A percentile compares a stretch with the other conserved stretches of the same genome.
Conservation (phyloP, 2,888 invertebrate genomes). For the Chaetoderma sp. region DNA sequence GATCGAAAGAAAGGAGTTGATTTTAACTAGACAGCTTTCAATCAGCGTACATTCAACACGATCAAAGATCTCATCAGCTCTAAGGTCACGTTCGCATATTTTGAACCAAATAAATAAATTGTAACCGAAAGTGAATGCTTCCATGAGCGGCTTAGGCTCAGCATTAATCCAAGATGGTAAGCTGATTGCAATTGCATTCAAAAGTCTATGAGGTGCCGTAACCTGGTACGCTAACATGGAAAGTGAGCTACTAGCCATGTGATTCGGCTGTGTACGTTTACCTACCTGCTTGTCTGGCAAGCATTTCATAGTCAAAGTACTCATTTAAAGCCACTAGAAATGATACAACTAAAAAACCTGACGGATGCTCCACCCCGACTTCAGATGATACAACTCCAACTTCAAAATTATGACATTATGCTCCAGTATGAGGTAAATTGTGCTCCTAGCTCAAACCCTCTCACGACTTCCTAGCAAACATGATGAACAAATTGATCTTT, state of each 20-base stretch:
- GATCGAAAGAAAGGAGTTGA: conserved; percentile 14
- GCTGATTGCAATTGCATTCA: conserved; percentile 27
- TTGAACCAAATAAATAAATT: no score
- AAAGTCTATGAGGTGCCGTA: conserved; percentile 21
- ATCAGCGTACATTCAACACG: no score
- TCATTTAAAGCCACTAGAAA: conserved; percentile 31
- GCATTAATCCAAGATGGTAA: conserved; percentile 23
- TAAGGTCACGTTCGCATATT: conserved; percentile 15
- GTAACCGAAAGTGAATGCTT: no score
- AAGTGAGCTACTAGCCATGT: conserved; percentile 32
- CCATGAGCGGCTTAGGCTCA: conserved; percentile 30
- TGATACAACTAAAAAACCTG: conserved; percentile 25
- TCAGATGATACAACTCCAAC: conserved; percentile 28
- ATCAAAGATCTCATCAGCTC: conserved; percentile 11
- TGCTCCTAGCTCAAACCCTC: conserved; percentile 34
- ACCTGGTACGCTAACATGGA: conserved; percentile 29
- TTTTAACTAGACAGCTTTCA: conserved; percentile 25
- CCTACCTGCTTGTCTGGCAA: conserved; percentile 29
- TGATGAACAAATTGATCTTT: no score
- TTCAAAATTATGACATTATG: conserved; percentile 30
- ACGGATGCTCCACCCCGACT: conserved; percentile 25
- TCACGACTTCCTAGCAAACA: conserved; percentile 11
- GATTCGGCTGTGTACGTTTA: conserved; percentile 29
- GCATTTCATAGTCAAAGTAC: no score
- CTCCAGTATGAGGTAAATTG: conserved; percentile 27